phyloP scores from a whole-genome alignment of 2,888 invertebrate species.

The Barypeithes pellucidus region DNA sequence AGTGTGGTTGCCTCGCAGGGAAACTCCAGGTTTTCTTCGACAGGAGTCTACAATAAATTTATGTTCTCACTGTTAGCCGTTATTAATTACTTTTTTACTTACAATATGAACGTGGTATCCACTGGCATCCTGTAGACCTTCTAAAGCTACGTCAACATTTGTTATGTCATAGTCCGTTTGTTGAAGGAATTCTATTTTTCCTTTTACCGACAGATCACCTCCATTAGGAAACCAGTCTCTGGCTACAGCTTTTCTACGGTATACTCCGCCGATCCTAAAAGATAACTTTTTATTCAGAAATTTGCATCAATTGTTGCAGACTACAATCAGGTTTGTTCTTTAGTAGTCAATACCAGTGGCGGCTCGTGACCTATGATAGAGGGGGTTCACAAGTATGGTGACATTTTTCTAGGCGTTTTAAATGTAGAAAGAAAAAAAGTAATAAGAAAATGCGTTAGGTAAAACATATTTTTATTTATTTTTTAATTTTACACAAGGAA shows the following conservation, averaged over 20 bases:
- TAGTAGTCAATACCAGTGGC: too few species aligned
- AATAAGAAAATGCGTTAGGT: too few species aligned
- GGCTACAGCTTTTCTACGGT: constrained; percentile 87
- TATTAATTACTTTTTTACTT: constrained; percentile 60
- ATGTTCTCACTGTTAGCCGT: background rate
- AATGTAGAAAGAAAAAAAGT: too few species aligned
- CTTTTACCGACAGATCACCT: constrained; percentile 76
- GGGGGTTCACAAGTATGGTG: too few species aligned
- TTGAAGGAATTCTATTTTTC: constrained; percentile 87
- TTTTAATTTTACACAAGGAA: too few species aligned
- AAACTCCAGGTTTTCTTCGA: constrained; percentile 87
- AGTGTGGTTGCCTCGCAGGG: constrained; percentile 89
- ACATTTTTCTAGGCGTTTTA: too few species aligned
- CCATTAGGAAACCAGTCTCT: constrained; percentile 93
- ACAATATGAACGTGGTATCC: constrained; percentile 90
- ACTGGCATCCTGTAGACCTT: constrained; percentile 79
- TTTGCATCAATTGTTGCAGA: too few species aligned
- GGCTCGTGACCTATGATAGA: too few species aligned
- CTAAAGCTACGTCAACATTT: constrained; percentile 83
- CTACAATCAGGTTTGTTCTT: too few species aligned
- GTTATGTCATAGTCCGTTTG: constrained; percentile 90
- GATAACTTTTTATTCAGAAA: background rate
- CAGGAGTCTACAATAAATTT: constrained; percentile 77
- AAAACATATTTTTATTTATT: too few species aligned
- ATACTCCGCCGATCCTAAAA: constrained; percentile 80